phyloP scores from a whole-genome alignment of 2,113 vertebrate species.

The Nibea coibor region DNA sequence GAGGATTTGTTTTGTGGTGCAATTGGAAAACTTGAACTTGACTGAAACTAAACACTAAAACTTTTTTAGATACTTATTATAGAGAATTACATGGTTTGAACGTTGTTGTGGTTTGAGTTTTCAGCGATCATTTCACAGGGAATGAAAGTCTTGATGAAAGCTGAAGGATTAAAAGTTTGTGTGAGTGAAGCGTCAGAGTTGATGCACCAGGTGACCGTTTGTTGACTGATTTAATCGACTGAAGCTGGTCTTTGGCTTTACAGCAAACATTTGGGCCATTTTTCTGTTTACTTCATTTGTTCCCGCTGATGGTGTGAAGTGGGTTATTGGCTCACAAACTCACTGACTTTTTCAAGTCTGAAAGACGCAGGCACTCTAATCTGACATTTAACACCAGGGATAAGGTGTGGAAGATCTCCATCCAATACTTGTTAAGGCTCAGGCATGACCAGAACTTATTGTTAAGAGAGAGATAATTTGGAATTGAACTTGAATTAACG shows the following conservation, averaged over 20 bases:
- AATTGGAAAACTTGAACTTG: no score
- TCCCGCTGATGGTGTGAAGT: neutral
- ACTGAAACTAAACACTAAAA: no score
- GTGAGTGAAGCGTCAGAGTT: neutral
- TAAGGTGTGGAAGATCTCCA: no score
- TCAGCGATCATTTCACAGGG: neutral
- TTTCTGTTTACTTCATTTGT: neutral
- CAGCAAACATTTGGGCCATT: neutral
- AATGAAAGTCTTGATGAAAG: neutral
- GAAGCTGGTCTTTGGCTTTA: neutral
- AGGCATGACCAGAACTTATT: no score
- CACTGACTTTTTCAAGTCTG: neutral
- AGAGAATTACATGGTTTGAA: no score
- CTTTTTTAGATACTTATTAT: no score
- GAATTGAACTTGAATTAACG: no score
- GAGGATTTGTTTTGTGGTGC: no score
- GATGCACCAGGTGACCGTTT: neutral
- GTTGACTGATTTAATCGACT: neutral
- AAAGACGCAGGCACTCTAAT: neutral
- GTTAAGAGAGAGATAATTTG: no score
- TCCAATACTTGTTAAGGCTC: no score
- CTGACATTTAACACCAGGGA: neutral
- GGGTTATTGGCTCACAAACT: neutral
- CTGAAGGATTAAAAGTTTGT: neutral
- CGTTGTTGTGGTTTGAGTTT: no score